phyloP scores from a whole-genome alignment of 53 echinoderm and acorn worm species.

The Stichopus horrens region DNA sequence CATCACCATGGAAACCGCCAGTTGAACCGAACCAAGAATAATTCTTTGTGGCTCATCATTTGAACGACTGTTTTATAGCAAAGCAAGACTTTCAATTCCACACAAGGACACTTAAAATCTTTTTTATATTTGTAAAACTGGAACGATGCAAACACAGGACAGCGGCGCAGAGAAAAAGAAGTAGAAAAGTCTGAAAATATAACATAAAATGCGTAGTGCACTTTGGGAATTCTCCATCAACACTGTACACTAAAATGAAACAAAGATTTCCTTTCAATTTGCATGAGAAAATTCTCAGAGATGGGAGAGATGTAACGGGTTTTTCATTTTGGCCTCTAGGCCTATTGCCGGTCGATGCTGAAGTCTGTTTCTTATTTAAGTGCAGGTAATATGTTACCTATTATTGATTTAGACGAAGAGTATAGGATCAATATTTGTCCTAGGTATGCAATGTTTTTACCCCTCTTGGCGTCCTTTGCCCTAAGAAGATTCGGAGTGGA shows the following conservation, averaged over 20 bases:
- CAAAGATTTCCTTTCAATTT: no score
- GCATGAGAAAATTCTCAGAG: not conserved
- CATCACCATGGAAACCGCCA: no score
- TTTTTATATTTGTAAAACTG: no score
- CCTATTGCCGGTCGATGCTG: not conserved
- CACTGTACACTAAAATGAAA: not conserved
- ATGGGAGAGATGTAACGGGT: not conserved
- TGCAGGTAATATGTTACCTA: constrained; percentile 40
- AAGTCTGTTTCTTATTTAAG: constrained; percentile 21
- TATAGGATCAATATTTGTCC: constrained; percentile 20
- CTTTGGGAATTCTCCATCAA: not conserved
- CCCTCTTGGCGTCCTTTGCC: not conserved
- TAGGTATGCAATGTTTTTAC: not conserved
- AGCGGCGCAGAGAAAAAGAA: no score
- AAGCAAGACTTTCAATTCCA: no score
- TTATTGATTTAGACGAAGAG: constrained; percentile 13
- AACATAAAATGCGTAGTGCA: not conserved
- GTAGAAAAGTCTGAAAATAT: no score
- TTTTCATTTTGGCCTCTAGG: not conserved
- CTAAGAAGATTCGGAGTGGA: not conserved
- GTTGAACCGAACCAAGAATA: no score
- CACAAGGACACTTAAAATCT: no score
- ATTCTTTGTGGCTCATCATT: no score
- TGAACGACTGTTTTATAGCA: no score
- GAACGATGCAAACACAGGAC: no score